phyloP scores from a whole-genome alignment of 2,888 invertebrate genomes.

The Leuctra nigra region DNA sequence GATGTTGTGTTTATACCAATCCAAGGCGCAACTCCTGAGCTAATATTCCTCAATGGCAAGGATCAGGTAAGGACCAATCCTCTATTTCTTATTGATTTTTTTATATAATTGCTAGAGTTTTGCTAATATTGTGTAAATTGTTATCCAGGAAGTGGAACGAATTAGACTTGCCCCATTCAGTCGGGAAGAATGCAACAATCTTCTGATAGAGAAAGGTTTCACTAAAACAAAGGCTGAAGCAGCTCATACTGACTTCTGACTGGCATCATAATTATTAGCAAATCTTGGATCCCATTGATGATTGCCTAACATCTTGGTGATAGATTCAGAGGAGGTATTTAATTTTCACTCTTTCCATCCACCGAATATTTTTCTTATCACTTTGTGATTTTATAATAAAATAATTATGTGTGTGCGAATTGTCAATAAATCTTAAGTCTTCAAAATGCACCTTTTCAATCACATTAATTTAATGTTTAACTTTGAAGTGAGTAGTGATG shows the following conservation, averaged over 20 bases:
- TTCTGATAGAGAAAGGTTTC: conserved; percentile 55
- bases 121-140: not conserved
- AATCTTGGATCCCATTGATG: not conserved
- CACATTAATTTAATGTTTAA: too few relatives aligned
- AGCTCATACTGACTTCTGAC: conserved; percentile 22
- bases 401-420: too few relatives aligned
- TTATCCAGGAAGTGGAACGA: conserved; percentile 48
- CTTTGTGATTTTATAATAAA: too few relatives aligned
- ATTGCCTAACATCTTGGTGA: too few relatives aligned
- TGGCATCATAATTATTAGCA: not conserved
- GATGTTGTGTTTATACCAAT: conserved; percentile 58
- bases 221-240: conserved; percentile 36
- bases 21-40: conserved; percentile 56
- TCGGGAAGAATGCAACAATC: conserved; percentile 59
- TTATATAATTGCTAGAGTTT: conserved; percentile 10
- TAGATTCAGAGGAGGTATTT: too few relatives aligned
- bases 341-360: too few relatives aligned
- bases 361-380: too few relatives aligned
- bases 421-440: too few relatives aligned
- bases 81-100: not conserved
- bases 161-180: conserved; percentile 46
- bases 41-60: conserved; percentile 50
- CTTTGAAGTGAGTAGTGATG: too few relatives aligned
- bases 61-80: conserved; percentile 40
- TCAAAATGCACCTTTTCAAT: too few relatives aligned